Percentiles rank a stretch among this genome's conserved stretches.
Evolutionary conservation across 1,140 invertebrate species (phyloP).

Genomic region (Drosophila ogumai): DNA sequence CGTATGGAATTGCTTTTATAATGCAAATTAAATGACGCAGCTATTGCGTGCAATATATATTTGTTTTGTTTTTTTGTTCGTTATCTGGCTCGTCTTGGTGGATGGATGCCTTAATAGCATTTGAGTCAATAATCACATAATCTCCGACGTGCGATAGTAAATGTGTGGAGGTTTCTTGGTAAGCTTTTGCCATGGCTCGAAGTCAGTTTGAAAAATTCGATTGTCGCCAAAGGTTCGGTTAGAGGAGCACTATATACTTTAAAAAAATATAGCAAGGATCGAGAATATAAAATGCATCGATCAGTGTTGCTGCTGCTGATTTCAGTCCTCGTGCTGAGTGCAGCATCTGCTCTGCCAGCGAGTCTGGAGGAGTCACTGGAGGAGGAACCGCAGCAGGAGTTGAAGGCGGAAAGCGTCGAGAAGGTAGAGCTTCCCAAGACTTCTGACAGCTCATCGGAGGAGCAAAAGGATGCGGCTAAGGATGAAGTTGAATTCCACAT

Average conservation of each 20-base stretch:
- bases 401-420: background rate
- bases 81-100: conserved; percentile 20
- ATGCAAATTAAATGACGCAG: background rate
- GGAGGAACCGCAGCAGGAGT: background rate
- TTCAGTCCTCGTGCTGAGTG: conserved; percentile 7
- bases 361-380: background rate
- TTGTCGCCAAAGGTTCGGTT: background rate
- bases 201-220: conserved; percentile 14
- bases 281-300: conserved; percentile 1
- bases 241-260: background rate
- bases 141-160: conserved; percentile 14
- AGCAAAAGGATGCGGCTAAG: background rate
- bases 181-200: background rate
- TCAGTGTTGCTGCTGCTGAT: conserved; percentile 13
- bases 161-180: conserved; percentile 18
- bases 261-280: background rate
- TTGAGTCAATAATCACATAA: conserved; percentile 35
- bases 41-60: conserved; percentile 1
- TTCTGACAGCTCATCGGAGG: background rate
- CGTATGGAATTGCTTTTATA: background rate
- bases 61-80: background rate
- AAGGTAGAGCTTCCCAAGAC: background rate
- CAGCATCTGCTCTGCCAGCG: background rate
- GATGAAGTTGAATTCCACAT: background rate
- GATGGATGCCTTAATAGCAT: conserved; percentile 31